Evolutionary conservation across 2,888 invertebrate species (phyloP), one percentile per base, ranked within the genome.

Genomic region (Drosophila mimetica): DNA sequence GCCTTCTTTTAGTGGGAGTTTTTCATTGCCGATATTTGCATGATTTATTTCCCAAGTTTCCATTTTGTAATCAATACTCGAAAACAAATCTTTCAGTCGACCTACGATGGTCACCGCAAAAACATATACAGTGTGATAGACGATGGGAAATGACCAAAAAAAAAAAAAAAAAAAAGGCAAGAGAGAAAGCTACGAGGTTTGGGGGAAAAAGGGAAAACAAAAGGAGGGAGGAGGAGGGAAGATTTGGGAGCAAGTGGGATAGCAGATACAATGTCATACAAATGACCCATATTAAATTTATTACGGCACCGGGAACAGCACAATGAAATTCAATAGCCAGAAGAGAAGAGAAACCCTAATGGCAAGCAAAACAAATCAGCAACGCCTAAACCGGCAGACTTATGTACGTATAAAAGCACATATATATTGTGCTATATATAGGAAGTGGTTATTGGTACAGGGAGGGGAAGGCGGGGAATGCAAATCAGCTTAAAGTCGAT

Each of bases 251-350:
- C 44, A 30, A 61, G 60, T 36, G 69, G 64, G 50, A 53, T 46
- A 55, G 64, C 67, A 71, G 67, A 71, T 74, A 76, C 63, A 86
- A 86, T 84, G 88, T 84, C 84, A 84, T 88, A 86, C 81, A 84
- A 83, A 86, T 84, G 86, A 88, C 84, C 84, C 88, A 86, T 88
- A 88, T 86, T 84, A 88, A 84, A 84, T 88, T 84, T 88, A 88
- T 88, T 88, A 83, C 77, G 80, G 77, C 81, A 58, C 50, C 64
- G 71, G 74, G 72, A 83, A 80, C 77, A 75, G 76, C 67, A 76
- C 76, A 86, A 86, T 84, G 88, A 88, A 88, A 84, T 88, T 79
- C 88, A 84, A 83, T 83, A 79, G 84, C 81, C 76, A 65, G 67
- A 16, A 20, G 52, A 32, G 42, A 22, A 34, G 41, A 34, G 66